phyloP scores from a whole-genome alignment of 1,140 invertebrate species.

The Trachymyrmex septentrionalis region DNA sequence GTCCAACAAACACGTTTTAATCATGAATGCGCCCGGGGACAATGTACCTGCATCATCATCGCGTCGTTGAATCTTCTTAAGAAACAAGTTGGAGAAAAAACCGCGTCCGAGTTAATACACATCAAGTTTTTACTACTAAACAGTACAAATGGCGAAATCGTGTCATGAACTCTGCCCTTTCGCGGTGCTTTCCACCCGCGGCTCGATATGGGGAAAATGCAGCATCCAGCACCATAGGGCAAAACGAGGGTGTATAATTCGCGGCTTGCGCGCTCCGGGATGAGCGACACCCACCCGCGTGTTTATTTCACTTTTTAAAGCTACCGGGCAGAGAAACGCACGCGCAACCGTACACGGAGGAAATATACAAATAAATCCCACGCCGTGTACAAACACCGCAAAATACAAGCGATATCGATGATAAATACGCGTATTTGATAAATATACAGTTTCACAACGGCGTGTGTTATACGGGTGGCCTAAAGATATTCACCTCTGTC shows the following conservation, averaged over 20 bases:
- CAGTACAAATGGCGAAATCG: slow-evolving; percentile 49
- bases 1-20: neutral
- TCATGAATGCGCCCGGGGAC: neutral
- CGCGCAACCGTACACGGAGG: neutral
- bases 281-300: slow-evolving; percentile 6
- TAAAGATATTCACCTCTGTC: neutral
- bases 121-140: slow-evolving; percentile 38
- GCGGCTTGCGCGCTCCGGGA: neutral
- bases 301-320: slow-evolving; percentile 24
- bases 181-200: slow-evolving; percentile 33
- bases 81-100: neutral
- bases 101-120: slow-evolving; percentile 20
- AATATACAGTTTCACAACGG: neutral
- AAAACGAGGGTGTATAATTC: slow-evolving; percentile 5
- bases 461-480: neutral
- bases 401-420: slow-evolving; percentile 17
- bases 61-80: neutral
- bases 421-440: slow-evolving; percentile 27
- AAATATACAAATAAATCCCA: slow-evolving; percentile 34
- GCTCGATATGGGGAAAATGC: slow-evolving; percentile 59
- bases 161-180: slow-evolving; percentile 78
- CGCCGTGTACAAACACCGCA: neutral
- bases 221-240: slow-evolving; percentile 31
- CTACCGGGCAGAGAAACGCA: neutral
- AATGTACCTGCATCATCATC: neutral